Base-by-base conservation (phyloP, 2,888 invertebrate genomes). In the Antheraea yamamai region DNA sequence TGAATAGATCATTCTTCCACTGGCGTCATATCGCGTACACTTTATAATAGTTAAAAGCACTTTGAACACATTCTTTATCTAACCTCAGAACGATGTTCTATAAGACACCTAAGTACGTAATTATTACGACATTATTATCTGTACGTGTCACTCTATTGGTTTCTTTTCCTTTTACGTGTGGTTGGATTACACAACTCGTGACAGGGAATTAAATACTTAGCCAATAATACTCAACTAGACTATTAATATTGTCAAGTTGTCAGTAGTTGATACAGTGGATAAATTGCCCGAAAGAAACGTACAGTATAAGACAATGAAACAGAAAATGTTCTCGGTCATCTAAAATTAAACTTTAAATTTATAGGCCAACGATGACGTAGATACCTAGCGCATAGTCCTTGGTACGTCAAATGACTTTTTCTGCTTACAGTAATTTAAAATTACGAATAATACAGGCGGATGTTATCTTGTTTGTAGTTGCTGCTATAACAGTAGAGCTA, bases 311-410 rank as follows among this genome's bases (percentile, higher is more conserved):
- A 39, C 70, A 70, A 70, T 70, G 70, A 70, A 70, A 70, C 70
- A 39, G 20, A 39, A 30, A 70, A 81, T 82, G 84, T 82, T 77
- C 82, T 82, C 81, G 82, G 85, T 78, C 84, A 79, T 81, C 85
- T 85, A 87, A 84, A 87, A 83, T 86, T 88, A 88, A 82, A 75
- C 79, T 68, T 74, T 78, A 80, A 84, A 85, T 86, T 86, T 85
- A 86, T 88, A 87, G 80, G 75, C 77, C 78, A 75, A 75, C 71
- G 58, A 71, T 75, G 78, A 81, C 82, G 82, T 79, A 82, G 78
- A 80, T 79, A 76, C 39, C 70, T 70, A 70, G 14, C 79, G 79
- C 79, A 79, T 72, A 72, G 71, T 71, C 61, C 76, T 78, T 77
- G 78, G 77, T 79, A 75, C 79, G 79, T 80, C 83, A 82, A 81